A percentile compares a stretch with the other conserved stretches of the same genome.
Evolutionary conservation across 2,888 invertebrate genomes (phyloP).

Genomic region (Platypus cylindrus): DNA sequence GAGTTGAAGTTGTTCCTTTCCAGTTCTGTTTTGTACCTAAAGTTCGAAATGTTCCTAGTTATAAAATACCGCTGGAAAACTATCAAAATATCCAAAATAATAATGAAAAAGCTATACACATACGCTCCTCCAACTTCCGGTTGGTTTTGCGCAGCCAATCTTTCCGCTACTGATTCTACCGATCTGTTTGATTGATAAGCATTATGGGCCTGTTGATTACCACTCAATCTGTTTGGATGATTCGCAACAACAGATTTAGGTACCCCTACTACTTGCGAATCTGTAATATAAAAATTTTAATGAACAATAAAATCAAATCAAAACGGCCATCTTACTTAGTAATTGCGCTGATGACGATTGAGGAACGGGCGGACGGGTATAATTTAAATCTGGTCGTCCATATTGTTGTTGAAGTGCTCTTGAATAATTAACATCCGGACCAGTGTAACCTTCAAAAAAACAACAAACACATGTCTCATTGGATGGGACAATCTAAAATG

Average conservation of each 20-base stretch:
- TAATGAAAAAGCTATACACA: not conserved
- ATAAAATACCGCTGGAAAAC: not conserved
- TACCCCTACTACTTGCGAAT: slow-evolving; percentile 7
- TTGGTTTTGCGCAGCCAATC: slow-evolving; percentile 13
- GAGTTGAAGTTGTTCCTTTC: slow-evolving; percentile 24
- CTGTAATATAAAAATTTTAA: slow-evolving; percentile 1
- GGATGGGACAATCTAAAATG: slow-evolving; percentile 1
- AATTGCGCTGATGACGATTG: slow-evolving; percentile 14
- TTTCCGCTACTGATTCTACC: slow-evolving; percentile 13
- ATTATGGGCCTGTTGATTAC: slow-evolving; percentile 9
- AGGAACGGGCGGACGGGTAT: slow-evolving; percentile 18
- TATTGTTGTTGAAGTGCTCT: slow-evolving; percentile 23
- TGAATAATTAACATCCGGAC: slow-evolving; percentile 27
- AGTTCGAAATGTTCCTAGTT: not conserved
- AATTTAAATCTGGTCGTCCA: slow-evolving; percentile 18
- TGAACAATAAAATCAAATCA: not conserved
- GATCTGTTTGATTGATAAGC: slow-evolving; percentile 7
- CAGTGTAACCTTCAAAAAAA: slow-evolving; percentile 21
- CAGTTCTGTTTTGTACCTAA: slow-evolving; percentile 21
- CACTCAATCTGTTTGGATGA: slow-evolving; percentile 8
- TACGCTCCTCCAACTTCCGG: slow-evolving; percentile 7
- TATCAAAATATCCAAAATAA: not conserved
- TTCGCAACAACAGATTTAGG: slow-evolving; percentile 10
- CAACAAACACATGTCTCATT: not conserved
- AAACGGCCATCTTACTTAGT: slow-evolving; percentile 12